Conservation (phyloP, 2,888 invertebrate species). For the Muscina levida region DNA sequence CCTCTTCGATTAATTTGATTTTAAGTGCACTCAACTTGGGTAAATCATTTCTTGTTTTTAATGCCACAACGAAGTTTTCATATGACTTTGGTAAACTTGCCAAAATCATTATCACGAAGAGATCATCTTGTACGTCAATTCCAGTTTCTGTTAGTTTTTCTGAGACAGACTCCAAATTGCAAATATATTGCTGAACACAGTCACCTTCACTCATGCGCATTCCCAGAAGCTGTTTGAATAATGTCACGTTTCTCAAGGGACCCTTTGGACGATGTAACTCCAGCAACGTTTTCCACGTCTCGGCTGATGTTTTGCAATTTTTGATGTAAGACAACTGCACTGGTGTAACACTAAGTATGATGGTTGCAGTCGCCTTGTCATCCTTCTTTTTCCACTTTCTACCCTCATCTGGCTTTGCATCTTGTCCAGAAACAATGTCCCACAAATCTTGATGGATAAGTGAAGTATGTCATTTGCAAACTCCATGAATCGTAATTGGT, state of each 20-base stretch:
- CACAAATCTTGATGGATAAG: no score
- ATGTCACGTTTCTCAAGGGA: constrained; percentile 55
- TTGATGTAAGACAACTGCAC: constrained; percentile 48
- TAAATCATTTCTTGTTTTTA: constrained; percentile 37
- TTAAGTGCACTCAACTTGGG: constrained; percentile 42
- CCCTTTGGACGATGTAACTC: constrained; percentile 52
- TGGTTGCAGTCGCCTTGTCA: constrained; percentile 47
- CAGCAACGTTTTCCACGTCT: constrained; percentile 40
- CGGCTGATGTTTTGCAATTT: constrained; percentile 42
- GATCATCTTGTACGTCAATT: constrained; percentile 49
- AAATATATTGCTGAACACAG: constrained; percentile 33
- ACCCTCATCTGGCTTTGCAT: not conserved
- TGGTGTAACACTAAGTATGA: constrained; percentile 44
- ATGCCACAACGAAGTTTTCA: constrained; percentile 45
- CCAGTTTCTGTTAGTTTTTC: constrained; percentile 51
- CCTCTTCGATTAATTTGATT: constrained; percentile 37
- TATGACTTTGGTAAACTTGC: constrained; percentile 46
- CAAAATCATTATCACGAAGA: constrained; percentile 35
- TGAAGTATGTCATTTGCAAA: no score
- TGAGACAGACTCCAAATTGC: constrained; percentile 19
- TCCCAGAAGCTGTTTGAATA: constrained; percentile 47
- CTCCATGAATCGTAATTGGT: constrained; percentile 30
- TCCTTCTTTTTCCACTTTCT: constrained; percentile 34
- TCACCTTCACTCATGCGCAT: constrained; percentile 37
- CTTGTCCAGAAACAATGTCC: no score